Evolutionary conservation across 2,113 vertebrate genomes (phyloP).

Genomic region (Amazona vittata): DNA sequence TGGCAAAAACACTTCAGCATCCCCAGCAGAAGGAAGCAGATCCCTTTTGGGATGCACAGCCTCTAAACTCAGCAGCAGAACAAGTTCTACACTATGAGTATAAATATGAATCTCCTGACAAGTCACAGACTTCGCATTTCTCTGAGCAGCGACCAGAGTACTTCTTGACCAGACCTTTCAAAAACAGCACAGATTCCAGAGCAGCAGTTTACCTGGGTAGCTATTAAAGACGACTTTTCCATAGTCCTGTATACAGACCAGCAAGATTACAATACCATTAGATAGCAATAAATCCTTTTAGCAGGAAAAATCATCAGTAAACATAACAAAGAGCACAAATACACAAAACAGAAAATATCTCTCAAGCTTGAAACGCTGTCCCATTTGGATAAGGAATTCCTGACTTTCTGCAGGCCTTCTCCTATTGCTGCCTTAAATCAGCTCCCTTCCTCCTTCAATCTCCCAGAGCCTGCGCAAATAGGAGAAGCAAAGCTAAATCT

Average conservation of each 20-base stretch:
- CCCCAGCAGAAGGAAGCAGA: neutral
- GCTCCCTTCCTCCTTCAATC: neutral
- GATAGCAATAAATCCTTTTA: neutral
- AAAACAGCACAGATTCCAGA: neutral
- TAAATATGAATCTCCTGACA: neutral
- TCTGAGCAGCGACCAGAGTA: neutral
- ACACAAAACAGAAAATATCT: neutral
- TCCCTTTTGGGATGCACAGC: neutral
- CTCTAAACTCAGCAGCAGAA: neutral
- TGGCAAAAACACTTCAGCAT: accelerated
- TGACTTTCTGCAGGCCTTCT: neutral
- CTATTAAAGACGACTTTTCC: neutral
- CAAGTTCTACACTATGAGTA: accelerated
- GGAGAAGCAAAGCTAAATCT: neutral
- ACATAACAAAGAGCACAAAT: neutral
- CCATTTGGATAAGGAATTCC: neutral
- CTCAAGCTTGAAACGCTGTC: neutral
- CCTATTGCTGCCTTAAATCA: neutral
- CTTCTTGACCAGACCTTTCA: neutral
- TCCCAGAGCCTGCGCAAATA: neutral
- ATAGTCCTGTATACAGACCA: neutral
- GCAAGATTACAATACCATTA: neutral
- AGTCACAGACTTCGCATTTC: neutral
- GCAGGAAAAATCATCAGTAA: neutral
- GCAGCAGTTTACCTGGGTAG: neutral